Conservation (phyloP, 64 coral and sea anemone species). For the Stichodactyla mertensii region DNA sequence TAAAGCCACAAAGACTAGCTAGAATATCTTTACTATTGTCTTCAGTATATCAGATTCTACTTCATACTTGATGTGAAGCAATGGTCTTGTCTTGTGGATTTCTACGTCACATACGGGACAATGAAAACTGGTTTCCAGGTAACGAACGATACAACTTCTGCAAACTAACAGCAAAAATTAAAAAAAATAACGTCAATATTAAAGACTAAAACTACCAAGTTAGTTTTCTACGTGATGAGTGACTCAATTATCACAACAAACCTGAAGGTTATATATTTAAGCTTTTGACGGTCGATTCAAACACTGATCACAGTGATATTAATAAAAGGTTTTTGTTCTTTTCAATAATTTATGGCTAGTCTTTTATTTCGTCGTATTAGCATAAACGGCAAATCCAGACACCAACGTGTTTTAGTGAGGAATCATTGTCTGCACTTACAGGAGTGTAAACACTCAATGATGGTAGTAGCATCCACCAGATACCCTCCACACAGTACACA, state of each 20-base stretch:
- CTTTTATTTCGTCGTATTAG: background rate
- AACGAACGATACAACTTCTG: conserved; percentile 46
- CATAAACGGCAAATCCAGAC: background rate
- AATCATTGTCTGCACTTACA: conserved; percentile 56
- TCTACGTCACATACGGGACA: conserved; percentile 54
- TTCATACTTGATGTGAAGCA: conserved; percentile 32
- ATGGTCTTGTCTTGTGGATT: conserved; percentile 47
- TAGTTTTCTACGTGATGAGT: no score
- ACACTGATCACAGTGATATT: conserved; percentile 30
- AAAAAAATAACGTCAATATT: background rate
- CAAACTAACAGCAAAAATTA: conserved; percentile 24
- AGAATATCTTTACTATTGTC: no score
- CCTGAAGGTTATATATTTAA: no score
- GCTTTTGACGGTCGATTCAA: background rate
- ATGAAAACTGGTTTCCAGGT: conserved; percentile 29
- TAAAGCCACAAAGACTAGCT: no score
- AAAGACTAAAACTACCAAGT: background rate
- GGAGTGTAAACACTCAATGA: conserved; percentile 49
- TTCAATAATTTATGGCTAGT: conserved; percentile 31
- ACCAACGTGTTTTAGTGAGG: conserved; percentile 71
- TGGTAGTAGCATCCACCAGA: conserved; percentile 52
- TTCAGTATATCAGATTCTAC: no score
- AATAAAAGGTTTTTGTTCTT: conserved; percentile 72
- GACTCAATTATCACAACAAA: no score
- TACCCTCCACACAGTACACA: conserved; percentile 61